These are phyloP conservation scores for Sminthurides aquaticus DNA, from an alignment of 2,888 invertebrate species.

Conservation along the genomic window DNA sequence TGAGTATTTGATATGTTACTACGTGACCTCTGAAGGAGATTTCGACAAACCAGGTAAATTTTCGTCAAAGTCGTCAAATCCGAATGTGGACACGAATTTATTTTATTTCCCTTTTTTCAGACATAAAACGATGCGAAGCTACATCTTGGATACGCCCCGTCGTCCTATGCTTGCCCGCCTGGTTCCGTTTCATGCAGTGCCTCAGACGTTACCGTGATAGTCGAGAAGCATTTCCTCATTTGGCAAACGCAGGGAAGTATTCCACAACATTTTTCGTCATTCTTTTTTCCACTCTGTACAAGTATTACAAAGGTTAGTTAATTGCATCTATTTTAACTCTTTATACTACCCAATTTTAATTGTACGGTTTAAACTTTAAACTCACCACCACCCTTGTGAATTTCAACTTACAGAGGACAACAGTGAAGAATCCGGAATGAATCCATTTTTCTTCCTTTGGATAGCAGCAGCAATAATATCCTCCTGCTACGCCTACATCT, in stretches of 20 bases:
- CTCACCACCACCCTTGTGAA: too few species aligned
- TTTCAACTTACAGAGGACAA: too few species aligned
- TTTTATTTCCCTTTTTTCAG: slow-evolving; percentile 44
- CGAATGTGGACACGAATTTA: too few species aligned
- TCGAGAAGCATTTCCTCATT: slow-evolving; percentile 85
- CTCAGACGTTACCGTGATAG: slow-evolving; percentile 90
- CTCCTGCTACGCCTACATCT: slow-evolving; percentile 89
- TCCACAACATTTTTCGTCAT: slow-evolving; percentile 94
- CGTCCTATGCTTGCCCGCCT: slow-evolving; percentile 88
- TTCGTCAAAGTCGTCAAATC: background rate
- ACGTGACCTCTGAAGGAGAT: slow-evolving; percentile 60
- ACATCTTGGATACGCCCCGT: slow-evolving; percentile 71
- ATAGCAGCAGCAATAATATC: slow-evolving; percentile 74
- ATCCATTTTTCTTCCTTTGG: slow-evolving; percentile 85
- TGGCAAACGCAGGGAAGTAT: slow-evolving; percentile 97
- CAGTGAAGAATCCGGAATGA: slow-evolving; percentile 46
- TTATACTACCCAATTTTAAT: too few species aligned
- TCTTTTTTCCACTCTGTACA: slow-evolving; percentile 67
- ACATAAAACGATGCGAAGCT: slow-evolving; percentile 61
- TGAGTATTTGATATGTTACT: slow-evolving; percentile 89
- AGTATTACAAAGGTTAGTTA: slow-evolving; percentile 56
- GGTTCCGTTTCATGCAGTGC: slow-evolving; percentile 90
- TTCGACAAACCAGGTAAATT: slow-evolving; percentile 34
- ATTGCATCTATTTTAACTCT: too few species aligned
- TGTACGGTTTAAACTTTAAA: too few species aligned